A percentile compares a stretch with the other conserved stretches of the same genome.
Evolutionary conservation across 2,113 vertebrate species (phyloP).

Genomic region (Hippocampus comes): DNA sequence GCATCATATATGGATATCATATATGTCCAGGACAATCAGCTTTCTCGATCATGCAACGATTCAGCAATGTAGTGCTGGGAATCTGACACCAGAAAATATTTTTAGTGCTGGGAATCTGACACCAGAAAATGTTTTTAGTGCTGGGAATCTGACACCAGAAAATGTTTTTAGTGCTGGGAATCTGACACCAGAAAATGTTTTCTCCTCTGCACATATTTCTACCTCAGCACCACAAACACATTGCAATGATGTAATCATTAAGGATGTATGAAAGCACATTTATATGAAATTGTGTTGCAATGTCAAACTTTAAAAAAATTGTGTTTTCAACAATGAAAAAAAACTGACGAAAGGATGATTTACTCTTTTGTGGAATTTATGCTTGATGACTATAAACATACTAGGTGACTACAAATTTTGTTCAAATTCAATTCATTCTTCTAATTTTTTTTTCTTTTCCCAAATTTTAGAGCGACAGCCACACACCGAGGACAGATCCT

Average conservation of each 20-base stretch:
- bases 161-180: conserved; percentile 4
- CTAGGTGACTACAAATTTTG: neutral
- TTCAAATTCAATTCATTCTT: neutral
- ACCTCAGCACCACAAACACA: neutral
- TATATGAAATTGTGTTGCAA: neutral
- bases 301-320: neutral
- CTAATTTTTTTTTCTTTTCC: conserved; percentile 1
- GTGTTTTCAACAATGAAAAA: neutral
- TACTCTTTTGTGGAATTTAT: neutral
- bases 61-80: neutral
- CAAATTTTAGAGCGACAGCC: conserved; percentile 85
- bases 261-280: neutral
- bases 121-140: neutral
- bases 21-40: conserved; percentile 9
- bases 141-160: conserved; percentile 1
- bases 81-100: conserved; percentile 1
- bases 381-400: neutral
- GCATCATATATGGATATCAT: too few species aligned
- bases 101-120: neutral
- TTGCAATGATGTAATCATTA: neutral
- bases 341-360: neutral
- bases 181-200: neutral
- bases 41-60: conserved; percentile 15
- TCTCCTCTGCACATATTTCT: neutral
- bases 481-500: conserved; percentile 94